phyloP scores from a whole-genome alignment of 2,797 vertebrate genomes.

The Pangasius larnaudii region DNA sequence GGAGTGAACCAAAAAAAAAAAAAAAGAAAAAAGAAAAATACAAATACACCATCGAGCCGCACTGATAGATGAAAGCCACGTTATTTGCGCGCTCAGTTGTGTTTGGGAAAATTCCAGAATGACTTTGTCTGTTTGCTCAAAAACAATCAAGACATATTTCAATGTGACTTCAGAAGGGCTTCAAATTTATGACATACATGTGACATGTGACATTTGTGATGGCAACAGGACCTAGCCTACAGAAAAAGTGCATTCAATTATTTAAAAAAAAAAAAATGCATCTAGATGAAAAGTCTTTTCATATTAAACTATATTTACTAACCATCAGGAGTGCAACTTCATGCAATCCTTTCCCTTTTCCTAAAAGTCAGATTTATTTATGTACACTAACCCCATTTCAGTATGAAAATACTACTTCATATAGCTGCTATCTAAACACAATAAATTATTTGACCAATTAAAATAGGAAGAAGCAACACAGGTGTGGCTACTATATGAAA shows the following conservation, averaged over 20 bases:
- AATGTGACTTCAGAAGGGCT: neutral
- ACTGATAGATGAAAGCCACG: neutral
- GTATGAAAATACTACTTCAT: neutral
- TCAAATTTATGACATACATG: neutral
- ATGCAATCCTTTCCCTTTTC: neutral
- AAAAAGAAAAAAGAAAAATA: neutral
- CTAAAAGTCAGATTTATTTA: neutral
- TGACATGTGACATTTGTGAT: neutral
- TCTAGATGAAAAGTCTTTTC: neutral
- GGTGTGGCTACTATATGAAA: neutral
- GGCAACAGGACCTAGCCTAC: neutral
- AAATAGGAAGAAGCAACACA: neutral
- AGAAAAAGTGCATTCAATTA: neutral
- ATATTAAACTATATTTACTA: neutral
- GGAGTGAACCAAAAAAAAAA: neutral
- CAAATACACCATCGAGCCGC: neutral
- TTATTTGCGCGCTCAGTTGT: neutral
- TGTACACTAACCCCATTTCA: neutral
- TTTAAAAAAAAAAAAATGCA: neutral
- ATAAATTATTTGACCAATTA: neutral
- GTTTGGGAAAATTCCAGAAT: neutral
- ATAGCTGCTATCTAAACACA: neutral
- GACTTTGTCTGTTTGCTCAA: neutral
- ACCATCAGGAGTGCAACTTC: neutral
- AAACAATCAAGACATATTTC: neutral